Evolutionary conservation across 2,888 invertebrate species (phyloP), one percentile per base, ranked within the genome.

Genomic region (Apantesis nais): DNA sequence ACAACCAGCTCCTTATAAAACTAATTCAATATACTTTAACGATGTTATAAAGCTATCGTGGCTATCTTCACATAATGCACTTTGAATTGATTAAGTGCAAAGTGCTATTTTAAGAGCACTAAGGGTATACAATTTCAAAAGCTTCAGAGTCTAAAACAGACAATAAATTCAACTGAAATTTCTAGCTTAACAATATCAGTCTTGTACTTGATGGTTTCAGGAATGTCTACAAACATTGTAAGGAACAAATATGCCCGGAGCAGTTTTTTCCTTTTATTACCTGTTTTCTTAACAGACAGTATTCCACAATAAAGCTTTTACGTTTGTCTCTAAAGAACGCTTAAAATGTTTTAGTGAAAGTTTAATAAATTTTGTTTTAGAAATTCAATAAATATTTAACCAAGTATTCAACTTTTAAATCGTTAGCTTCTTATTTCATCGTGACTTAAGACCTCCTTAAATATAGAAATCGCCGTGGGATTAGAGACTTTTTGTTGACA

Each of bases 101-200:
- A 78, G 80, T 72, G 72, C 74, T 77, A 39, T 64, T 79, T 72
- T 78, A 77, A 79, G 22, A 67, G 78, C 71, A 61, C 70, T 62
- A 75, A 77, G 16, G 4, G 25, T 25, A 25, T 55, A 25, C 55
- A 55, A 29, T 58, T 58, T 58, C 7, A 58, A 16, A 16, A 58
- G 7, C 16, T 25, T 14, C 14, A 16, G 7, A 58, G 25, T 29
- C 29, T 25, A 14, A 58, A 29, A 29, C 29, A 25, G 16, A 14
- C 12, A 29, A 16, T 29, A 25, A 29, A 29, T 0, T 25, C 16
- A 29, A 14, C 29, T 29, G 1, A 29, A 58, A 29, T 14, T 58
- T 14, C 16, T 29, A 58, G 14, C 16, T 58, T 58, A 2, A 58
- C 29, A 55, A 25, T 25, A 58, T 4, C 16, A 12, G 16, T 58